phyloP scores from a whole-genome alignment of 1,140 invertebrate genomes.

The Drosophila nannoptera region DNA sequence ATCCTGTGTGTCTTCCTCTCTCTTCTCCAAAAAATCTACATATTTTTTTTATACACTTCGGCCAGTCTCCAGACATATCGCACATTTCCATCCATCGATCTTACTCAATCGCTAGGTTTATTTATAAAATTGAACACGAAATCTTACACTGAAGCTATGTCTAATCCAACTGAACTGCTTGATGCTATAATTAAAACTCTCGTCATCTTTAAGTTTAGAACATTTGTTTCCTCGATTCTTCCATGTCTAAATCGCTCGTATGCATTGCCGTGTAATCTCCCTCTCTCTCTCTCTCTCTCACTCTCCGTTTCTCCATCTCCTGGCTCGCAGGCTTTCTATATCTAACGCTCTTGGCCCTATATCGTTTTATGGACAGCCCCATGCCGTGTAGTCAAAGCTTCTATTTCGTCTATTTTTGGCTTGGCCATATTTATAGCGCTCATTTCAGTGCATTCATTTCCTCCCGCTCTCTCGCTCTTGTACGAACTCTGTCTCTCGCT shows the following conservation, averaged over 20 bases:
- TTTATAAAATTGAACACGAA: slow-evolving; percentile 1
- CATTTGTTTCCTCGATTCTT: slow-evolving; percentile 7
- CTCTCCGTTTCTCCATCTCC: not conserved
- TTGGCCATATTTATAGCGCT: slow-evolving; percentile 45
- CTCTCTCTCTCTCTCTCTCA: slow-evolving; percentile 1
- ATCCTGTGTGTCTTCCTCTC: not conserved
- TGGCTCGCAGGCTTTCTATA: not conserved
- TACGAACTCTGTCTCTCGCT: not conserved
- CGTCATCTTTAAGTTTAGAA: slow-evolving; percentile 46
- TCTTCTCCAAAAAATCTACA: not conserved
- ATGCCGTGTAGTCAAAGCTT: slow-evolving; percentile 44
- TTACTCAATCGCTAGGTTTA: slow-evolving; percentile 1
- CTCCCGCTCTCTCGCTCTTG: not conserved
- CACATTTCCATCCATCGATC: not conserved
- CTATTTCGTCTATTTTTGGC: slow-evolving; percentile 35
- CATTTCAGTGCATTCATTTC: slow-evolving; percentile 32
- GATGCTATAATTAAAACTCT: slow-evolving; percentile 33
- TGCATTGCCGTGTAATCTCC: not conserved
- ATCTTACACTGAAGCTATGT: slow-evolving; percentile 18
- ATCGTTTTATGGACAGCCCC: slow-evolving; percentile 24
- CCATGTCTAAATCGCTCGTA: not conserved
- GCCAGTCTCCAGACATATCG: not conserved
- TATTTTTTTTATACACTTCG: not conserved
- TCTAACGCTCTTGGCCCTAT: slow-evolving; percentile 10
- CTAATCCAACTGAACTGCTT: slow-evolving; percentile 42